These are phyloP conservation scores for Eristalinus sepulchralis DNA, from an alignment of 2,888 invertebrate genomes.

Conservation along the genomic window DNA sequence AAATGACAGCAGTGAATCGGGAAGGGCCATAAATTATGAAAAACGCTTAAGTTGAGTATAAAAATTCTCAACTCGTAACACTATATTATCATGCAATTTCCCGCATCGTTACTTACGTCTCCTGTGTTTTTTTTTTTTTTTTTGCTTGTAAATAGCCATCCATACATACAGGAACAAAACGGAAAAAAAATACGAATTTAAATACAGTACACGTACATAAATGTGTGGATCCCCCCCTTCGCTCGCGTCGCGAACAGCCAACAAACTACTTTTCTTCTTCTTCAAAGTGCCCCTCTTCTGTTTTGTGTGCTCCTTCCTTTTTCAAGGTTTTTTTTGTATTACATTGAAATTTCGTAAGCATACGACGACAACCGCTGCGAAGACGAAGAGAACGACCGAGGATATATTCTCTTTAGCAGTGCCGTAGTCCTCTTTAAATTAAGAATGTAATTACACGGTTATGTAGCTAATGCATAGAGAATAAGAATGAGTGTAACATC, in stretches of 20 bases:
- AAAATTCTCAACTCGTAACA: slow-evolving; percentile 70
- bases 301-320: slow-evolving; percentile 21
- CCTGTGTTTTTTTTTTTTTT: background rate
- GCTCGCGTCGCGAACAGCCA: slow-evolving; percentile 18
- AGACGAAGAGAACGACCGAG: background rate
- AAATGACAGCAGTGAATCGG: slow-evolving; percentile 34
- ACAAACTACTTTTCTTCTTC: slow-evolving; percentile 53
- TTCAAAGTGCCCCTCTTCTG: slow-evolving; percentile 46
- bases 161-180: slow-evolving; percentile 17
- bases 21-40: slow-evolving; percentile 61
- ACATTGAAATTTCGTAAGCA: slow-evolving; percentile 66
- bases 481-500: slow-evolving; percentile 31
- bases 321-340: slow-evolving; percentile 54
- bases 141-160: background rate
- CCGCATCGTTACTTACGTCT: slow-evolving; percentile 62
- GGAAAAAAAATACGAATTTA: slow-evolving; percentile 35
- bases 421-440: slow-evolving; percentile 55
- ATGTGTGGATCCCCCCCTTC: background rate
- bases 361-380: slow-evolving; percentile 1
- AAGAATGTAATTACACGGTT: slow-evolving; percentile 59
- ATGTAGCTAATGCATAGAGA: slow-evolving; percentile 21
- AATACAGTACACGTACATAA: slow-evolving; percentile 58
- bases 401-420: background rate
- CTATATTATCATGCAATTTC: slow-evolving; percentile 71
- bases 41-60: slow-evolving; percentile 62